Evolutionary conservation across 2,797 vertebrate species (phyloP).

Genomic region (Sebastes matsubarae): DNA sequence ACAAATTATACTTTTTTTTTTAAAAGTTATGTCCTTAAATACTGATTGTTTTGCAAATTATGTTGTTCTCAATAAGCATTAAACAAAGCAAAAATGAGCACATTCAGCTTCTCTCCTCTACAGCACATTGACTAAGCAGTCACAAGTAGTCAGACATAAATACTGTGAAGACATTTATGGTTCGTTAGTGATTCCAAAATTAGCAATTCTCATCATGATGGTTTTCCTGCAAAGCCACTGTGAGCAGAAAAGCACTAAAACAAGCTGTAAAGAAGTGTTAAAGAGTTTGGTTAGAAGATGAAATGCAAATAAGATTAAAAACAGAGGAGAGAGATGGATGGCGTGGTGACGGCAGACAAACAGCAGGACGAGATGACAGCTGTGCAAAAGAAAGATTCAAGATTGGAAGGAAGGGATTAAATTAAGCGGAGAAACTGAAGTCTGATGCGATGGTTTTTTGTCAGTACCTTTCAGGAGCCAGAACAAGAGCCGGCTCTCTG

Average conservation of each 20-base stretch:
- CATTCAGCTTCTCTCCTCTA: conserved; percentile 37
- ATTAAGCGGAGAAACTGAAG: neutral
- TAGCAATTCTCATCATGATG: conserved; percentile 63
- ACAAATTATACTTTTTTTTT: neutral
- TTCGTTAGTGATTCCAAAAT: conserved; percentile 46
- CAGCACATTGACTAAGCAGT: conserved; percentile 32
- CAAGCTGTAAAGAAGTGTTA: conserved; percentile 61
- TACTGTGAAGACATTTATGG: conserved; percentile 32
- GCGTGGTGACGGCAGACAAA: conserved; percentile 5
- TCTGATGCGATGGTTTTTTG: neutral
- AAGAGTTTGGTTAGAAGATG: conserved; percentile 9
- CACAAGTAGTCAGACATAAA: conserved; percentile 44
- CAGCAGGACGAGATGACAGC: conserved; percentile 16
- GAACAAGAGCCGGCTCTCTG: conserved; percentile 54
- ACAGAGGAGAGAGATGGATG: neutral
- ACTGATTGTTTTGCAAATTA: neutral
- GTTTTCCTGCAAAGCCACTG: conserved; percentile 57
- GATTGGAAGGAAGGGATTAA: neutral
- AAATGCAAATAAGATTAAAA: neutral
- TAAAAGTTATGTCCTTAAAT: neutral
- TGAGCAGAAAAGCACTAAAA: conserved; percentile 65
- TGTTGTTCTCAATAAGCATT: neutral
- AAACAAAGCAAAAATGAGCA: neutral
- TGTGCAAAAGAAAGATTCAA: conserved; percentile 21
- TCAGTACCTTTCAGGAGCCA: conserved; percentile 80